A percentile compares a stretch with the other conserved stretches of the same genome.
Evolutionary conservation across 1,140 invertebrate genomes (phyloP).

Genomic region (honey bee (Apis mellifera)): DNA sequence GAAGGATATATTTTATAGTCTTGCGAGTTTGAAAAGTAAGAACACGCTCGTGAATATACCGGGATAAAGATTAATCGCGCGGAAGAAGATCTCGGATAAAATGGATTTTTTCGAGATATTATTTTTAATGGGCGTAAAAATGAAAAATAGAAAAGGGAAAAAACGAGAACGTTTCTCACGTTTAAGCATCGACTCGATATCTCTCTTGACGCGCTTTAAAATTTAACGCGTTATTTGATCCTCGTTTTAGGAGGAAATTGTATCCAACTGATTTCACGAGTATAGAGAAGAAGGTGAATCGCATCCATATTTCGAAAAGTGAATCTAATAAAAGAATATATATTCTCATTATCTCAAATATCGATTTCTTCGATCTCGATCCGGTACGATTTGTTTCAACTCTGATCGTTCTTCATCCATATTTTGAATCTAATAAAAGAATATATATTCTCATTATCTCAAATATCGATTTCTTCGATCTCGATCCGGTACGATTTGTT

Average conservation of each 20-base stretch:
- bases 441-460: too few relatives aligned
- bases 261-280: too few relatives aligned
- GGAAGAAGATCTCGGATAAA: background rate
- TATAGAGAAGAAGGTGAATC: too few relatives aligned
- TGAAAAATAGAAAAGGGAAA: background rate
- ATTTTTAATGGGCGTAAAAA: background rate
- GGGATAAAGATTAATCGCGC: background rate
- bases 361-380: too few relatives aligned
- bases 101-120: background rate
- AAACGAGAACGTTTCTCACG: background rate
- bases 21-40: background rate
- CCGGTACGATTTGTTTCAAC: background rate
- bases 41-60: background rate
- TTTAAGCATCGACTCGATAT: background rate
- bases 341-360: too few relatives aligned
- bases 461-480: too few relatives aligned
- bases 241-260: too few relatives aligned
- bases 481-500: background rate
- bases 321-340: too few relatives aligned
- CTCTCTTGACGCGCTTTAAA: too few relatives aligned
- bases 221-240: too few relatives aligned
- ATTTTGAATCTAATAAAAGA: too few relatives aligned
- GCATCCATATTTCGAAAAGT: too few relatives aligned
- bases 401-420: background rate
- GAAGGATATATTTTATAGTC: background rate